Percentiles rank a stretch among this genome's conserved stretches.
These are phyloP conservation scores for Ellobium chinense DNA, from an alignment of 2,888 invertebrate species.

Conservation along the genomic window DNA sequence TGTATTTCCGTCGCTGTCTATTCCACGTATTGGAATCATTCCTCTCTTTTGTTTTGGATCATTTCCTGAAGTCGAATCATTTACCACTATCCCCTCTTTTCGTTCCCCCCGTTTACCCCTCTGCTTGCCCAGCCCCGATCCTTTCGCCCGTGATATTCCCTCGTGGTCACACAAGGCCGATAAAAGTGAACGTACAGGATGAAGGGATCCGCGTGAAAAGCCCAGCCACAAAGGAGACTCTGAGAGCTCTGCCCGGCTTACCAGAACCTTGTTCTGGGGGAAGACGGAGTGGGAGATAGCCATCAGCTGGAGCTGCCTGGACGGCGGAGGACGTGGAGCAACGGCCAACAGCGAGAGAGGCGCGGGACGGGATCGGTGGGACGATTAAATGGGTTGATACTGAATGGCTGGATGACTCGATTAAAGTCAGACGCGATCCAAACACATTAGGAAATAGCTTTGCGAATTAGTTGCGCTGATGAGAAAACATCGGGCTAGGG, in stretches of 20 bases:
- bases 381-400: constrained; percentile 39
- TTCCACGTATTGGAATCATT: no score
- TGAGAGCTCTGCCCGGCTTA: neutral
- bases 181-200: constrained; percentile 13
- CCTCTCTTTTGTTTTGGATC: no score
- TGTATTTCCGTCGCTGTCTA: no score
- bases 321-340: neutral
- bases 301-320: constrained; percentile 9
- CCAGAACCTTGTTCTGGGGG: neutral
- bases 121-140: neutral
- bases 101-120: no score
- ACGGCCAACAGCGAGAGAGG: neutral
- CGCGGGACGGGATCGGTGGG: constrained; percentile 1
- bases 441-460: constrained; percentile 46
- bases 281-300: constrained; percentile 11
- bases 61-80: no score
- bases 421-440: constrained; percentile 23
- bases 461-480: constrained; percentile 39
- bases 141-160: no score
- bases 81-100: no score
- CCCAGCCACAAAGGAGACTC: constrained; percentile 2
- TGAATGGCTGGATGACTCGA: constrained; percentile 38
- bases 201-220: constrained; percentile 7
- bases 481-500: constrained; percentile 27
- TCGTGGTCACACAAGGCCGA: constrained; percentile 5